Percentiles rank a stretch among this genome's conserved stretches.
These are phyloP conservation scores for Lutraria lutraria DNA, from an alignment of 2,888 invertebrate species.

Conservation along the genomic window DNA sequence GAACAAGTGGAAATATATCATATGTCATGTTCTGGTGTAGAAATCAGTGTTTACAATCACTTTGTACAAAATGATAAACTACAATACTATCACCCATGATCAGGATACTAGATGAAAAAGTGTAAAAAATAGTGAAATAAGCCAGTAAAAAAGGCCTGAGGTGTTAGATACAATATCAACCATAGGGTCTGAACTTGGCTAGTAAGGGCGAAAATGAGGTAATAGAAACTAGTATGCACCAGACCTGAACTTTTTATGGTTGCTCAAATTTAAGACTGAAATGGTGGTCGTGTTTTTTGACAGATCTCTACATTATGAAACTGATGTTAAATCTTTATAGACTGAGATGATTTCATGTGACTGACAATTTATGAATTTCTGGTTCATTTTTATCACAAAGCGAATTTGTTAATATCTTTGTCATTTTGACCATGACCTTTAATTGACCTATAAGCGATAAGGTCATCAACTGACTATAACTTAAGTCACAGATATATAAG, in stretches of 20 bases:
- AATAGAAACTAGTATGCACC: not conserved
- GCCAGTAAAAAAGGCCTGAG: not conserved
- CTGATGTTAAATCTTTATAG: too few species aligned
- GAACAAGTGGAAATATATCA: not conserved
- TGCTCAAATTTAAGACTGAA: too few species aligned
- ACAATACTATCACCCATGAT: not conserved
- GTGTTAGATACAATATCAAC: constrained; percentile 11
- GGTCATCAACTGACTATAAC: too few species aligned
- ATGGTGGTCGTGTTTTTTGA: too few species aligned
- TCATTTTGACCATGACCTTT: too few species aligned
- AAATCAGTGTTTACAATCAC: constrained; percentile 9
- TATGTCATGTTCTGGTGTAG: not conserved
- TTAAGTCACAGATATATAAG: too few species aligned
- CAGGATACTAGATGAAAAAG: not conserved
- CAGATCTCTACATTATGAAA: too few species aligned
- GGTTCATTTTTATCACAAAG: too few species aligned
- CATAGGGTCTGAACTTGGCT: not conserved
- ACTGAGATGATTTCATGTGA: too few species aligned
- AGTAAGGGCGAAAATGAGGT: not conserved
- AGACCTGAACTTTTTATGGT: not conserved
- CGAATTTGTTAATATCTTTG: too few species aligned
- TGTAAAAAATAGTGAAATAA: not conserved
- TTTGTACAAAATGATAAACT: not conserved
- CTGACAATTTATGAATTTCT: too few species aligned
- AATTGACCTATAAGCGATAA: too few species aligned